Conservation (phyloP, 2,888 invertebrate species). For the Rhorus exstirpatorius region DNA sequence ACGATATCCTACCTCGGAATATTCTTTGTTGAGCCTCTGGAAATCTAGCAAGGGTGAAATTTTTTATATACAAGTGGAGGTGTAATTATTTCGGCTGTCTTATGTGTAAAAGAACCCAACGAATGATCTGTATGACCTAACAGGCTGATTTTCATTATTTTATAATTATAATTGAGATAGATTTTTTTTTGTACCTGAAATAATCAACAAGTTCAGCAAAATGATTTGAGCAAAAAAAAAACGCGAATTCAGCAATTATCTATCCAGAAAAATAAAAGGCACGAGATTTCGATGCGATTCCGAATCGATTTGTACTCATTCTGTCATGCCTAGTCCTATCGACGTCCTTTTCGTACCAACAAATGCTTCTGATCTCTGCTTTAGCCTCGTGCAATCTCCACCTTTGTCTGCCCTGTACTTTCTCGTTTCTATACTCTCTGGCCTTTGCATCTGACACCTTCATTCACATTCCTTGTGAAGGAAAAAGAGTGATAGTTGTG, state of each 20-base stretch:
- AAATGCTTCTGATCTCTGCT: slow-evolving; percentile 13
- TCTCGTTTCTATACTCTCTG: slow-evolving; percentile 31
- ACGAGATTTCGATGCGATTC: not conserved
- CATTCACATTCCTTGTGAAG: slow-evolving; percentile 25
- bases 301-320: not conserved
- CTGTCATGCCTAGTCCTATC: not conserved
- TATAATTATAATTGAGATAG: too few relatives aligned
- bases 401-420: slow-evolving; percentile 19
- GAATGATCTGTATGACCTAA: too few relatives aligned
- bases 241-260: too few relatives aligned
- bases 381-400: slow-evolving; percentile 17
- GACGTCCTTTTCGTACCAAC: slow-evolving; percentile 30
- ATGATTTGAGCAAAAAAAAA: too few relatives aligned
- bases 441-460: slow-evolving; percentile 54
- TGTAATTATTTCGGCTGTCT: too few relatives aligned
- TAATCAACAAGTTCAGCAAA: too few relatives aligned
- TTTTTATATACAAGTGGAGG: too few relatives aligned
- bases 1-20: not conserved
- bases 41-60: too few relatives aligned
- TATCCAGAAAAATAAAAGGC: too few relatives aligned
- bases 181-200: too few relatives aligned
- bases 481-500: slow-evolving; percentile 27
- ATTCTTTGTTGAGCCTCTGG: not conserved
- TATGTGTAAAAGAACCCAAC: too few relatives aligned
- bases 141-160: too few relatives aligned